These are phyloP conservation scores for Drosophila obscura DNA, from an alignment of 1,140 invertebrate species.

Conservation along the genomic window DNA sequence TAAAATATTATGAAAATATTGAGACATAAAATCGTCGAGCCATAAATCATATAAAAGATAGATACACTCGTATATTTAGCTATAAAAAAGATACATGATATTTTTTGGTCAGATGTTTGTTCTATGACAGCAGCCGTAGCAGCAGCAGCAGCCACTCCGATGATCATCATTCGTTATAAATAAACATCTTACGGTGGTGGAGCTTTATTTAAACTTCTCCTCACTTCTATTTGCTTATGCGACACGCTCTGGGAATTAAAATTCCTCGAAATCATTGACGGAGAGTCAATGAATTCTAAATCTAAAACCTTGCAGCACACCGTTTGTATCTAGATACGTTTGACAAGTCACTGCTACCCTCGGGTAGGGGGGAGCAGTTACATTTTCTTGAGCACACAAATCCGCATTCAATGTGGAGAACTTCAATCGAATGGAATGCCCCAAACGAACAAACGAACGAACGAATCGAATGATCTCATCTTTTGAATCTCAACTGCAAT, in stretches of 20 bases:
- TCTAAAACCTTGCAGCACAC: slow-evolving; percentile 11
- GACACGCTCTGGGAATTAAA: slow-evolving; percentile 18
- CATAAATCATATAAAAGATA: neutral
- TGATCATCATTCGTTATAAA: slow-evolving; percentile 10
- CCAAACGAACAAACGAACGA: neutral
- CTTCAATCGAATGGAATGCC: neutral
- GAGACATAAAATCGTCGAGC: slow-evolving; percentile 2
- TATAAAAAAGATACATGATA: neutral
- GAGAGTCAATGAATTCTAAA: slow-evolving; percentile 16
- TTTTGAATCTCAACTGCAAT: slow-evolving; percentile 9
- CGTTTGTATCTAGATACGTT: slow-evolving; percentile 1
- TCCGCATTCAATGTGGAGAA: slow-evolving; percentile 11
- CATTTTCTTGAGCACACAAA: slow-evolving; percentile 8
- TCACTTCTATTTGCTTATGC: neutral
- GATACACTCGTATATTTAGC: neutral
- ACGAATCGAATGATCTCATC: slow-evolving; percentile 29
- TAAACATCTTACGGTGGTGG: neutral
- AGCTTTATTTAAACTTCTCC: slow-evolving; percentile 1
- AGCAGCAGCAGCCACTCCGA: neutral
- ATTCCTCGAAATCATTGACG: slow-evolving; percentile 27
- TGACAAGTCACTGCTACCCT: slow-evolving; percentile 36
- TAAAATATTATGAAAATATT: neutral
- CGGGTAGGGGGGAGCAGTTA: neutral
- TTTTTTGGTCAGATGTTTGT: neutral
- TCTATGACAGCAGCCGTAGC: neutral